Conservation (phyloP, 2,888 invertebrate species). For the Agelastica alni region DNA sequence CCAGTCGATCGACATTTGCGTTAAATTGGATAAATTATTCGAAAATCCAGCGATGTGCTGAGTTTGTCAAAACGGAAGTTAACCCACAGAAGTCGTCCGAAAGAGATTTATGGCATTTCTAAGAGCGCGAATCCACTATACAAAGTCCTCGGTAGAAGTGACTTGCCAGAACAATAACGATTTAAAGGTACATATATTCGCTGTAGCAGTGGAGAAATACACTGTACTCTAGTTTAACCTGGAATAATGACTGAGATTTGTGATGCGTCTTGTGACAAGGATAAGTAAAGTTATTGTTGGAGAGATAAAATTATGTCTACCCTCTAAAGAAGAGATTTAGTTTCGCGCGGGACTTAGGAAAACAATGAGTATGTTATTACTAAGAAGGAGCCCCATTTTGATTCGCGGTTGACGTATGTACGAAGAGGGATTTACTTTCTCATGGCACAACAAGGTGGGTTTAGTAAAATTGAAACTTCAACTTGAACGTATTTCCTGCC, state of each 20-base stretch:
- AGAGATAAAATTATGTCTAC: conserved; percentile 40
- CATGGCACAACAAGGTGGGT: conserved; percentile 21
- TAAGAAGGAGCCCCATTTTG: conserved; percentile 28
- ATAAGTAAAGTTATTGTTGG: conserved; percentile 47
- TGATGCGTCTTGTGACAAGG: conserved; percentile 49
- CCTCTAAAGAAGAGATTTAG: conserved; percentile 36
- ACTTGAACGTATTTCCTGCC: conserved; percentile 11
- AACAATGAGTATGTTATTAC: conserved; percentile 34
- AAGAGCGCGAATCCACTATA: conserved; percentile 55
- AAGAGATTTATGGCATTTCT: conserved; percentile 55
- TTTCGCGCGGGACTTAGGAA: conserved; percentile 26
- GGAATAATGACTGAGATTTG: conserved; percentile 55
- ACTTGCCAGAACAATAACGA: conserved; percentile 52
- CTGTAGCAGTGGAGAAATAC: conserved; percentile 27
- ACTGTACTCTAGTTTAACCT: conserved; percentile 50
- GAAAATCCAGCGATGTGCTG: conserved; percentile 50
- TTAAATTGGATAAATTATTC: conserved; percentile 53
- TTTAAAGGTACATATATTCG: conserved; percentile 52
- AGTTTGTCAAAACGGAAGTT: conserved; percentile 55
- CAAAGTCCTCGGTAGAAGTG: conserved; percentile 53
- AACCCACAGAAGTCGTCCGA: conserved; percentile 48
- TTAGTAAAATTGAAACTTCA: conserved; percentile 25
- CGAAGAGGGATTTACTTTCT: conserved; percentile 26
- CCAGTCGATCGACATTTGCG: conserved; percentile 30
- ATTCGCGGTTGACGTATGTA: conserved; percentile 33